phyloP scores from a whole-genome alignment of 2,888 invertebrate genomes.

The Hydrotaea diabolus region DNA sequence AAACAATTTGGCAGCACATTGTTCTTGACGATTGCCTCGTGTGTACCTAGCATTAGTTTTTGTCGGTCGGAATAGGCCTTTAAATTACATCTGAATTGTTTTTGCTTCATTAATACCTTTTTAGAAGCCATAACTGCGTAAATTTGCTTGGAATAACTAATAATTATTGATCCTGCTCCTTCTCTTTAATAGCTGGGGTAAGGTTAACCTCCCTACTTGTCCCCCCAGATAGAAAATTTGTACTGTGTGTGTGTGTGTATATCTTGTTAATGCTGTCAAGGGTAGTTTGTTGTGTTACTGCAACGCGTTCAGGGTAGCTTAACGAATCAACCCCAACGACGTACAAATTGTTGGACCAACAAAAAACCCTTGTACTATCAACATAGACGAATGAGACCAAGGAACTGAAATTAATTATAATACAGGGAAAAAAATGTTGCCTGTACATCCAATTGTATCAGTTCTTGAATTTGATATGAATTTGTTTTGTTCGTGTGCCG shows the following conservation, averaged over 20 bases:
- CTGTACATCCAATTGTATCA: constrained; percentile 4
- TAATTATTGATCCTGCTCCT: too few relatives aligned
- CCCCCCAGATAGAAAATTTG: too few relatives aligned
- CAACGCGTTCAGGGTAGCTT: not conserved
- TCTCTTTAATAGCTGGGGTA: too few relatives aligned
- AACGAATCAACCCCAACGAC: not conserved
- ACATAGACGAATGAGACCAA: not conserved
- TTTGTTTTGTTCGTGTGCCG: not conserved
- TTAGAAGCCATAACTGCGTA: too few relatives aligned
- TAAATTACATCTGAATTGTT: too few relatives aligned
- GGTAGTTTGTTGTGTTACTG: not conserved
- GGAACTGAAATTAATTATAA: constrained; percentile 1
- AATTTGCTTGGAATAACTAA: too few relatives aligned
- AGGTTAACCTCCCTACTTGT: too few relatives aligned
- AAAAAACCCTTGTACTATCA: not conserved
- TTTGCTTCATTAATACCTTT: too few relatives aligned
- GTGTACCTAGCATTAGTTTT: too few relatives aligned
- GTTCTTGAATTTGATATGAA: not conserved
- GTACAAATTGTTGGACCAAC: not conserved
- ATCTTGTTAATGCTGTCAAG: not conserved
- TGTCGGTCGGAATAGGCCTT: too few relatives aligned
- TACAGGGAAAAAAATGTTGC: not conserved
- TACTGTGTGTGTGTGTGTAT: constrained; percentile 6
- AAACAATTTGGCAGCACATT: too few relatives aligned
- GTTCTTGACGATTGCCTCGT: too few relatives aligned